Conservation (phyloP, 2,888 invertebrate species). For the Drosophila histrio region DNA sequence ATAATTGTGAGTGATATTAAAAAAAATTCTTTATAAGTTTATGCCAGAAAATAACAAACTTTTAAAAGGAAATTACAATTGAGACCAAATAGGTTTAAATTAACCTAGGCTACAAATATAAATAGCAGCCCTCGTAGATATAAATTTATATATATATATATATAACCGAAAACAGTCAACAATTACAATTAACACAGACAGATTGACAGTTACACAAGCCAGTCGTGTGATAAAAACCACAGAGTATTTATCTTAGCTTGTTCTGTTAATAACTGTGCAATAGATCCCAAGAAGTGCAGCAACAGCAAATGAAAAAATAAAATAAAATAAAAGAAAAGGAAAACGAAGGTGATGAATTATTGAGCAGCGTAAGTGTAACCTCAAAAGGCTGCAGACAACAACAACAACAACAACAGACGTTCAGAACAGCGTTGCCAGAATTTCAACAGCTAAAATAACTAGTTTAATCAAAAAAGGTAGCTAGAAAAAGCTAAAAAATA, state of each 20-base stretch:
- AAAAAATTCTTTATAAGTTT: no score
- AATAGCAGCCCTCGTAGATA: no score
- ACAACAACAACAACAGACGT: not conserved
- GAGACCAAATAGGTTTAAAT: no score
- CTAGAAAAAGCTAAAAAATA: no score
- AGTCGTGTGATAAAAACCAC: not conserved
- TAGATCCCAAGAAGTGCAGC: constrained; percentile 2
- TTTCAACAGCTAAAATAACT: no score
- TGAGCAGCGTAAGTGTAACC: constrained; percentile 20
- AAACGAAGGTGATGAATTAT: constrained; percentile 21
- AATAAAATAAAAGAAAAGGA: not conserved
- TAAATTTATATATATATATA: no score
- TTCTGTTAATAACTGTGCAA: not conserved
- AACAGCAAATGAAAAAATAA: not conserved
- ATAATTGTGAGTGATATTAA: no score
- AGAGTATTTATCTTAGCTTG: constrained; percentile 8
- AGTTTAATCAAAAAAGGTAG: no score
- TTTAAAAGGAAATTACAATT: no score
- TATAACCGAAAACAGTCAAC: not conserved
- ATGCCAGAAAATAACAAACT: no score
- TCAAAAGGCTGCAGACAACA: constrained; percentile 12
- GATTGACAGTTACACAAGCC: constrained; percentile 1
- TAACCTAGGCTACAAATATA: no score
- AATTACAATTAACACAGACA: not conserved
- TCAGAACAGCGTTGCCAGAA: no score